Base-by-base conservation (phyloP, 1,140 invertebrate species). In the Notospermus geniculatus region DNA sequence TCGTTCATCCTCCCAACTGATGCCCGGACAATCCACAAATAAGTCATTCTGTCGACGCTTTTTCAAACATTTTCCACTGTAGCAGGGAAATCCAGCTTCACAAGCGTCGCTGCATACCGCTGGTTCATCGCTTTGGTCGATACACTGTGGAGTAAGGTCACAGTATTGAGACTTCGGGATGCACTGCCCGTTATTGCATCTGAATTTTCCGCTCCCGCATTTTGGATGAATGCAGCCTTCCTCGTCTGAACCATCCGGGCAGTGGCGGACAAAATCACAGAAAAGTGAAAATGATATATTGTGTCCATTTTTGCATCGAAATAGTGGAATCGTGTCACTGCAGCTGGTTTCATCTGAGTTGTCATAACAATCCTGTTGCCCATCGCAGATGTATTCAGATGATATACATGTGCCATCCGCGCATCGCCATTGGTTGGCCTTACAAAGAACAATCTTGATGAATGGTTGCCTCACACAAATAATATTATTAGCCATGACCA, bases 241-340 rank as follows among this genome's bases (percentile, higher is more conserved):
- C 25, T 50, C 46, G 46, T 50, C 46, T 23, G 19, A 7, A 7
- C 46, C 46, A n/a, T 50, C 46, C 9, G 46, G 9, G n/a, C 46
- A 50, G n/a, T 50, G 19, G 46, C 19, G n/a, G 9, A 50, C n/a
- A n/a, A 23, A 27, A 50, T 50, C 46, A n/a, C 46, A 50, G n/a
- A 7, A 50, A 4, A 27, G 25, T 50, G 46, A 50, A n/a, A 50
- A 23, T 4, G 46, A 50, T 5, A 50, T 50, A 15, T 4, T 36
- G 4, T 50, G 46, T n/a, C 19, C 25, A n/a, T 27, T n/a, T 19
- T 9, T 9, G 25, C 25, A 19, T 9, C 46, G 25, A 27, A 23
- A 23, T 9, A 50, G n/a, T 27, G n/a, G 46, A n/a, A 23, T 50
- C n/a, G 19, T 23, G 25, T 27, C 46, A n/a, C 9, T 50, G 46